Evolutionary conservation across 2,113 vertebrate genomes (phyloP), one percentile per base, ranked within the genome.

Genomic region (Dryoscopus gambensis): DNA sequence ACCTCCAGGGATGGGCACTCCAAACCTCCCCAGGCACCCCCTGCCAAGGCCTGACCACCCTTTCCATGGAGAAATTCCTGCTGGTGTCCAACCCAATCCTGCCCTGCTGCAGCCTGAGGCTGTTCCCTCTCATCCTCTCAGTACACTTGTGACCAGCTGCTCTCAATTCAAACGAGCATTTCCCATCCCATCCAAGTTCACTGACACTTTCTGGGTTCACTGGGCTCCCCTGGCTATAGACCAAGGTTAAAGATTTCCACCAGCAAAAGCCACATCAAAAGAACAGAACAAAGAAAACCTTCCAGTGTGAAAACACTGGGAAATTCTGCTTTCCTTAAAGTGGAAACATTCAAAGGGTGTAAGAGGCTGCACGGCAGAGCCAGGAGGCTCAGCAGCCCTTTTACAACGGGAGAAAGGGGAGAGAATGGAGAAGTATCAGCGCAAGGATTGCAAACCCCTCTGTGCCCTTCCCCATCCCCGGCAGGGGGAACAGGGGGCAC

Each of bases 91-190:
- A 0, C 4, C 52, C 3, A 13, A 52, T 6, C 53, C 65, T 52
- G 2, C 52, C 37, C 52, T 67, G 69, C 0, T 0, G 0, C 52
- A 67, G 52, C 28, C n/a, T 18, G 53, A 40, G 37, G 53, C 52
- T 0, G 0, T 30, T 67, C 1, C 25, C 77, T 21, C 69, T n/a
- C 28, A 1, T 3, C 25, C 67, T 23, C 67, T 19, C 22, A 1
- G 24, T 39, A 3, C 13, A 15, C 23, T 5, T 3, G 18, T 17
- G 46, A 67, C 10, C 5, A 1, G 1, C 33, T 15, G 39, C 52
- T 52, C 79, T 5, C 53, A 2, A 0, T 9, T 9, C 33, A 12
- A 2, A 39, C 1, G 31, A 24, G 6, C 37, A 37, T 3, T 7
- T 59, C 52, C 9, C 30, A 28, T 18, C 31, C 52, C 31, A 4